These are phyloP conservation scores for Forbesichthys agassizii DNA, from an alignment of 2,113 vertebrate species.

Conservation along the genomic window DNA sequence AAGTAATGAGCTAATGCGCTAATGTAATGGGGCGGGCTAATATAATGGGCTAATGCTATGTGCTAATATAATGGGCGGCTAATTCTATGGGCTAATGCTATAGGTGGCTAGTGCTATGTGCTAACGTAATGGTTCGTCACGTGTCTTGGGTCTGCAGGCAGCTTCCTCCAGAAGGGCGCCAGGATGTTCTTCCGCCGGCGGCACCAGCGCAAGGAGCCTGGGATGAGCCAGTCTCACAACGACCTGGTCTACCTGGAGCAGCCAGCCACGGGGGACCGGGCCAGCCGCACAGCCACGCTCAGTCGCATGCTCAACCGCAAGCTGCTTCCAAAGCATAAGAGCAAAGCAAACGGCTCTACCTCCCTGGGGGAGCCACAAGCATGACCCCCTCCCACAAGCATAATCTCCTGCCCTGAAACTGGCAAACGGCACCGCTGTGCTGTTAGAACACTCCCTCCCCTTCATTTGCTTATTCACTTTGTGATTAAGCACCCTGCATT, in stretches of 20 bases:
- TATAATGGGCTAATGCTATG: too few species aligned
- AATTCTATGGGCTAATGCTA: too few species aligned
- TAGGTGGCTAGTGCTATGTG: too few species aligned
- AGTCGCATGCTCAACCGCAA: slow-evolving; percentile 85
- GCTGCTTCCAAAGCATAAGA: slow-evolving; percentile 82
- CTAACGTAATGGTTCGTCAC: not conserved
- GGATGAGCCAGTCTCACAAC: slow-evolving; percentile 97
- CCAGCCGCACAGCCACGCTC: slow-evolving; percentile 82
- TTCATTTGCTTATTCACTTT: not conserved
- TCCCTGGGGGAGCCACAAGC: slow-evolving; percentile 52
- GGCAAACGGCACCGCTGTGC: slow-evolving; percentile 29
- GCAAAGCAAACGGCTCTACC: slow-evolving; percentile 78
- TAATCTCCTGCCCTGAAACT: slow-evolving; percentile 8
- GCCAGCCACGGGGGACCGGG: slow-evolving; percentile 73
- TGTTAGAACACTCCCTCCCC: slow-evolving; percentile 10
- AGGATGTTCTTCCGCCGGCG: slow-evolving; percentile 93
- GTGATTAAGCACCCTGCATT: slow-evolving; percentile 18
- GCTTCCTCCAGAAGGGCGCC: slow-evolving; percentile 87
- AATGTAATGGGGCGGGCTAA: too few species aligned
- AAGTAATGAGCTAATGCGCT: too few species aligned
- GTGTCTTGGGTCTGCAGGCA: slow-evolving; percentile 72
- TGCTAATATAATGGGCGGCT: too few species aligned
- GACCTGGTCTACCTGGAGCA: slow-evolving; percentile 92
- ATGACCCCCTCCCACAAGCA: slow-evolving; percentile 43
- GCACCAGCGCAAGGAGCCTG: slow-evolving; percentile 91